Percentiles rank a stretch among this genome's conserved stretches.
Conservation (phyloP, 1,140 invertebrate species). For the Periplaneta americana region DNA sequence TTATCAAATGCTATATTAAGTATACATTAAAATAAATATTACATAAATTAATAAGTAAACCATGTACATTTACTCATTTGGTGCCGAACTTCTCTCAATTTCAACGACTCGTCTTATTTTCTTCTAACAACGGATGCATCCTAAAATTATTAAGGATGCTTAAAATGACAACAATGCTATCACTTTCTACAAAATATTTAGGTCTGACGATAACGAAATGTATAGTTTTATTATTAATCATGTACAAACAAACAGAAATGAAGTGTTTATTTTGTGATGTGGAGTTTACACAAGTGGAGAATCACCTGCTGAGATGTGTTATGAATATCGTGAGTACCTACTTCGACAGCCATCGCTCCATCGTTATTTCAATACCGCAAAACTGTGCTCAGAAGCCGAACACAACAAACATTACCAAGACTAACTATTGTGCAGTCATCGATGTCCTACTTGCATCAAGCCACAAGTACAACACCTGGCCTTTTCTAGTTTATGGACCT, state of each 20-base stretch:
- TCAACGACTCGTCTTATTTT: no score
- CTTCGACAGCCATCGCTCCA: neutral
- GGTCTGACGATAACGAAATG: no score
- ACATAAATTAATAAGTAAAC: no score
- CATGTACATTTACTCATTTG: no score
- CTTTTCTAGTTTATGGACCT: neutral
- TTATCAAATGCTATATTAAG: no score
- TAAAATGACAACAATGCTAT: no score
- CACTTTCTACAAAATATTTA: no score
- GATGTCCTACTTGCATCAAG: neutral
- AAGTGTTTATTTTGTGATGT: neutral
- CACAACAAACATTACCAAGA: neutral
- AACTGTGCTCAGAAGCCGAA: neutral
- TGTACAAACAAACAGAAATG: neutral
- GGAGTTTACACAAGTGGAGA: neutral
- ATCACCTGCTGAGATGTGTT: neutral
- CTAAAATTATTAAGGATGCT: no score
- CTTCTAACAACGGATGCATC: no score
- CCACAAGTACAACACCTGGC: neutral
- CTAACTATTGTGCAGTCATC: neutral
- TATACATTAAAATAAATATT: no score
- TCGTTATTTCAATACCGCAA: neutral
- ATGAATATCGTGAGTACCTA: neutral
- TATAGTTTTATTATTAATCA: neutral
- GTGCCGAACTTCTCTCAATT: no score